phyloP scores from a whole-genome alignment of 2,797 vertebrate species.

The Choloepus didactylus region DNA sequence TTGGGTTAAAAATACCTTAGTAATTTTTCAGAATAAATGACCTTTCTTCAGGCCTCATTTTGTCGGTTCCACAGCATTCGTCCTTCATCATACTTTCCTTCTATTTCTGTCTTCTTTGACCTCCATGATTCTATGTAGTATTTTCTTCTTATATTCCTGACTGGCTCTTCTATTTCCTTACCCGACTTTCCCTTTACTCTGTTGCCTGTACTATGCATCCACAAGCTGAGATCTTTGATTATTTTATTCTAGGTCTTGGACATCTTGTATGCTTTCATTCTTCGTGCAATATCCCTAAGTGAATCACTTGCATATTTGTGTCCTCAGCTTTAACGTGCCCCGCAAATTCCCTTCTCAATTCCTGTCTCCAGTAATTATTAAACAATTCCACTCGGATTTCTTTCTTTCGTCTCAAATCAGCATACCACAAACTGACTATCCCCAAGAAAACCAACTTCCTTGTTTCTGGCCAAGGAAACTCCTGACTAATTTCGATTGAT shows the following conservation, averaged over 20 bases:
- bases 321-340: neutral
- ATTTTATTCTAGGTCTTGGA: neutral
- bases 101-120: neutral
- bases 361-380: neutral
- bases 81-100: neutral
- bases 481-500: neutral
- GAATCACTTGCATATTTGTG: neutral
- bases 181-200: neutral
- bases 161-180: slow-evolving; percentile 41
- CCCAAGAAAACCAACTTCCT: slow-evolving; percentile 50
- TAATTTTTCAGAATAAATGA: slow-evolving; percentile 16
- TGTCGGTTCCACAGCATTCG: neutral
- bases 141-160: neutral
- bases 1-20: slow-evolving; percentile 36
- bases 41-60: neutral
- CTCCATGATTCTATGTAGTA: neutral
- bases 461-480: neutral
- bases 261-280: neutral
- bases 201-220: neutral
- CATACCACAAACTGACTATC: neutral
- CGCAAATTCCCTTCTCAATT: neutral
- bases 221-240: neutral
- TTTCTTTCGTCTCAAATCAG: neutral
- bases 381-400: neutral
- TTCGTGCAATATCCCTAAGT: neutral